phyloP scores from a whole-genome alignment of 2,113 vertebrate genomes.

The Sakesphorus luctuosus region DNA sequence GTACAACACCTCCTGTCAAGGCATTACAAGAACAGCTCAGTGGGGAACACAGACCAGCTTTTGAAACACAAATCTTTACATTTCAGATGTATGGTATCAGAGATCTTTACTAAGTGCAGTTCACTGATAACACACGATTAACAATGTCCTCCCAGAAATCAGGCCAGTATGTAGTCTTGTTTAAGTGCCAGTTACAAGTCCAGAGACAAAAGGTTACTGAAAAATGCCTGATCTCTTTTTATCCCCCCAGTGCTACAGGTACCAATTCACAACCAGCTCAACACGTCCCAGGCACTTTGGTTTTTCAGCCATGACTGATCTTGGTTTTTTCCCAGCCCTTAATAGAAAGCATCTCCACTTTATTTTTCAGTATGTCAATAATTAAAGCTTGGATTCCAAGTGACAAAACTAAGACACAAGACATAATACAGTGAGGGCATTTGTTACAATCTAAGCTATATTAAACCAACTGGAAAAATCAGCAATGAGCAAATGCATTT shows the following conservation, averaged over 20 bases:
- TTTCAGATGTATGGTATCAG: too few species aligned
- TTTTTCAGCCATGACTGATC: not conserved
- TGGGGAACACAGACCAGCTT: not conserved
- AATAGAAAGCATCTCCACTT: not conserved
- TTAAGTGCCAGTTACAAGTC: not conserved
- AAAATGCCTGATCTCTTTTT: accelerated
- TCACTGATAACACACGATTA: not conserved
- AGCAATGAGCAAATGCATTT: not conserved
- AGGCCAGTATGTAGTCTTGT: not conserved
- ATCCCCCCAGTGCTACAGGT: not conserved
- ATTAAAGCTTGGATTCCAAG: not conserved
- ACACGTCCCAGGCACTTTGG: not conserved
- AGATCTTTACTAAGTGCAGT: not conserved
- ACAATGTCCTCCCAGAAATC: not conserved
- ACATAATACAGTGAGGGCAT: not conserved
- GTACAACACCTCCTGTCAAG: not conserved
- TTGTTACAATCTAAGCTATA: not conserved
- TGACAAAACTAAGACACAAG: not conserved
- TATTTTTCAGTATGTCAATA: not conserved
- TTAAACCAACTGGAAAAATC: not conserved
- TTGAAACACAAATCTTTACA: not conserved
- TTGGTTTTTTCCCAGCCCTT: not conserved
- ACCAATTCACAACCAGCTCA: not conserved
- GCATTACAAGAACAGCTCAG: not conserved
- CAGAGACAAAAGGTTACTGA: not conserved